A percentile compares a stretch with the other conserved stretches of the same genome.
phyloP scores from a whole-genome alignment of 2,888 invertebrate species.

The Orchesellides sinensis region DNA sequence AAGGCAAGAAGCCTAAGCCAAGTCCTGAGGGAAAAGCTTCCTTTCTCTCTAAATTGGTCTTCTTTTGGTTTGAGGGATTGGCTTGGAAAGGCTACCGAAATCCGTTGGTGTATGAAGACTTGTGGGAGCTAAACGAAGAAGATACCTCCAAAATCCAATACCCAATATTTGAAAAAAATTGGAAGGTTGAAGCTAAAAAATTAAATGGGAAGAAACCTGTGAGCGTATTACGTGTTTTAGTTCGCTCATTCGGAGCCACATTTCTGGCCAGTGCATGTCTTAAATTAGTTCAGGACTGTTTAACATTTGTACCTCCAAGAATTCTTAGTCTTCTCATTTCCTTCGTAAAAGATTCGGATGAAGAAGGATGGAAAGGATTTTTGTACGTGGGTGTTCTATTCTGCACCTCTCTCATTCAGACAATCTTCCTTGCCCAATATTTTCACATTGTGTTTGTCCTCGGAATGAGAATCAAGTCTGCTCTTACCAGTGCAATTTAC shows the following conservation, averaged over 20 bases:
- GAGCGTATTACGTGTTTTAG: conserved; percentile 89
- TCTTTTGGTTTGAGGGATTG: conserved; percentile 80
- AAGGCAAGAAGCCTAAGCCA: conserved; percentile 74
- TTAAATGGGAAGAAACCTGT: conserved; percentile 83
- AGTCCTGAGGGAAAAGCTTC: conserved; percentile 79
- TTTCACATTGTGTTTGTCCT: conserved; percentile 79
- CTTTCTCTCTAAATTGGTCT: conserved; percentile 78
- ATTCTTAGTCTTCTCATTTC: conserved; percentile 80
- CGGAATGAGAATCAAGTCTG: conserved; percentile 81
- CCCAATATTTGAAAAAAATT: conserved; percentile 77
- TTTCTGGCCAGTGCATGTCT: conserved; percentile 90
- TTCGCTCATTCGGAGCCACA: conserved; percentile 90
- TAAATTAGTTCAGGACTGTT: conserved; percentile 89
- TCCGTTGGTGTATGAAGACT: conserved; percentile 78
- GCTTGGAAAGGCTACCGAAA: conserved; percentile 78
- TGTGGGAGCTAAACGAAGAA: conserved; percentile 79
- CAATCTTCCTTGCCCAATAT: conserved; percentile 80
- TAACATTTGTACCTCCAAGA: conserved; percentile 94
- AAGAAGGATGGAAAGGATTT: conserved; percentile 80
- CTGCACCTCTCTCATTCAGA: conserved; percentile 78
- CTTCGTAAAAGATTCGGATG: conserved; percentile 75
- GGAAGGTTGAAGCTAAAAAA: conserved; percentile 77
- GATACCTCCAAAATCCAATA: conserved; percentile 75
- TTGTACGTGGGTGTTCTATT: conserved; percentile 80
- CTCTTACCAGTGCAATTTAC: conserved; percentile 80